Percentiles rank a stretch among this genome's conserved stretches.
These are phyloP conservation scores for Diorhabda carinulata DNA, from an alignment of 1,140 invertebrate species.

Conservation along the genomic window DNA sequence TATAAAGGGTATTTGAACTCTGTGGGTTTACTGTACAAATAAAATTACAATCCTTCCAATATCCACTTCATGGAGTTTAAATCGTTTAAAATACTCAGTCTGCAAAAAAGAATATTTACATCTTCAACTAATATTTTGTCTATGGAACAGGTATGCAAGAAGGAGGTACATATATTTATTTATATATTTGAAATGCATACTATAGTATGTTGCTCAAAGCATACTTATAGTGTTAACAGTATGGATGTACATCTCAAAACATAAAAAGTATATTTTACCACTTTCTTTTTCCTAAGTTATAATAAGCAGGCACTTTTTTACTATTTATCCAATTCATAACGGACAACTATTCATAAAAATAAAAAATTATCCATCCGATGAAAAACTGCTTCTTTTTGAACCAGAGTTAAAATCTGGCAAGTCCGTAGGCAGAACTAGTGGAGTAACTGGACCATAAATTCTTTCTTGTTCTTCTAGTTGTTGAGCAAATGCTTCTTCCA, in stretches of 20 bases:
- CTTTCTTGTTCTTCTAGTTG: conserved; percentile 82
- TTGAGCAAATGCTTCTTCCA: conserved; percentile 79
- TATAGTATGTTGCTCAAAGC: no score
- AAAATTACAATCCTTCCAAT: not conserved
- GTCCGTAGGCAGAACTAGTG: conserved; percentile 59
- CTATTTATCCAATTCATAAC: conserved; percentile 15
- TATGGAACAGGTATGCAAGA: not conserved
- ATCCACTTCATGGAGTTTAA: not conserved
- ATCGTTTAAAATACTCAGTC: conserved; percentile 30
- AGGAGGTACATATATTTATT: not conserved
- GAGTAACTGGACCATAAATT: conserved; percentile 61
- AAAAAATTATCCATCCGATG: conserved; percentile 55
- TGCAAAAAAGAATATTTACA: conserved; percentile 29
- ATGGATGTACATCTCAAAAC: no score
- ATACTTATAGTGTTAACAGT: no score
- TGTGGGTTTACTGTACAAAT: not conserved
- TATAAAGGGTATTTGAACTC: not conserved
- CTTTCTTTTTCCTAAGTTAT: not conserved
- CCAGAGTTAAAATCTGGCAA: conserved; percentile 54
- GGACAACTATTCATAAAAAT: not conserved
- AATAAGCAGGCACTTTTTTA: conserved; percentile 7
- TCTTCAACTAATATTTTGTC: not conserved
- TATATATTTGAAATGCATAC: no score
- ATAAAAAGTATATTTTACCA: no score
- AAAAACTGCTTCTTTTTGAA: conserved; percentile 67